Percentiles rank a stretch among this genome's conserved stretches.
Conservation (phyloP, 2,113 vertebrate genomes). For the Myxocyprinus asiaticus region DNA sequence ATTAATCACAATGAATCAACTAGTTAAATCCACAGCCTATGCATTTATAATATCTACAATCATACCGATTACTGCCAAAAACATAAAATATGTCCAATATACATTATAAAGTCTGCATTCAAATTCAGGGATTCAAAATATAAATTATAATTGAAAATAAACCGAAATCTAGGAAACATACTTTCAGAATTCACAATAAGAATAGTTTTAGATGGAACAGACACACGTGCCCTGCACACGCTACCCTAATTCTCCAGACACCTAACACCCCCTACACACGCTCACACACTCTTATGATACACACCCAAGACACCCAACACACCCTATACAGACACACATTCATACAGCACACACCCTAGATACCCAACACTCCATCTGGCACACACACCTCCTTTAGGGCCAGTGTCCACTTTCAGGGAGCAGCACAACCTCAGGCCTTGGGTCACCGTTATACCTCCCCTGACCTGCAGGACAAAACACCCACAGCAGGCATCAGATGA, state of each 20-base stretch:
- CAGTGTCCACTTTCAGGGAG: no score
- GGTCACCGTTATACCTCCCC: neutral
- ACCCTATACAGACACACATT: neutral
- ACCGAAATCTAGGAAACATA: no score
- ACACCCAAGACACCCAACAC: no score
- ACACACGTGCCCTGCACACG: constrained; percentile 5
- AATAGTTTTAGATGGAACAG: neutral
- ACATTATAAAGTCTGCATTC: no score
- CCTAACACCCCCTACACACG: neutral
- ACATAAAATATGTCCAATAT: no score
- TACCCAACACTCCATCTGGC: neutral
- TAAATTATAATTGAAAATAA: neutral
- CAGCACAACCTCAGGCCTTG: neutral
- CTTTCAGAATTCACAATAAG: neutral
- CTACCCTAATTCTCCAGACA: neutral
- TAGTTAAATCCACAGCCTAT: no score
- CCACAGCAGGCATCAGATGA: no score
- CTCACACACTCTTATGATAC: no score
- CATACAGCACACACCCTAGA: neutral
- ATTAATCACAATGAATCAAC: no score
- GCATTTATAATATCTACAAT: no score
- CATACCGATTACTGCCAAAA: no score
- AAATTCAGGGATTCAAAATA: no score
- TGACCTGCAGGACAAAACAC: neutral
- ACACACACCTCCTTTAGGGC: neutral